A percentile compares a stretch with the other conserved stretches of the same genome.
These are phyloP conservation scores for Lepus timidus DNA, from an alignment of 2,113 vertebrate species.

Conservation along the genomic window DNA sequence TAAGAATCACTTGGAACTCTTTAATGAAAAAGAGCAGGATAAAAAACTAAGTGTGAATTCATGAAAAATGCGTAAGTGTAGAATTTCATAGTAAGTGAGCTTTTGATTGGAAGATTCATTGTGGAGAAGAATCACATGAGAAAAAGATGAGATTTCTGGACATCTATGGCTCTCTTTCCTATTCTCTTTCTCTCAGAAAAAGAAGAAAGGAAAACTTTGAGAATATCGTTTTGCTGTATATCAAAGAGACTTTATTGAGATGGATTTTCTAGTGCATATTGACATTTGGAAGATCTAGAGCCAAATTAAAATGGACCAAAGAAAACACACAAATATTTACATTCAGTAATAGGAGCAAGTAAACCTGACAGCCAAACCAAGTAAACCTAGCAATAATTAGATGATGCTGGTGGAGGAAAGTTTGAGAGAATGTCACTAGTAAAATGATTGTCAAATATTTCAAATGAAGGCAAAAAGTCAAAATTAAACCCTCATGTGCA, in stretches of 20 bases:
- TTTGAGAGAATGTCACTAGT: not conserved
- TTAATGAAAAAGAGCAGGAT: not conserved
- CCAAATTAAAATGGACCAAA: constrained; percentile 44
- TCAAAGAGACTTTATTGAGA: not conserved
- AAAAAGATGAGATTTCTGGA: constrained; percentile 39
- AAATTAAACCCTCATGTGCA: constrained; percentile 53
- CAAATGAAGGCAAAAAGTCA: constrained; percentile 35
- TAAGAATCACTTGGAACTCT: not conserved
- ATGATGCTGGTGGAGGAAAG: not conserved
- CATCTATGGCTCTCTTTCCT: not conserved
- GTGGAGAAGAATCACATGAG: not conserved
- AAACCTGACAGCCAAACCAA: not conserved
- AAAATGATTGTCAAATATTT: not conserved
- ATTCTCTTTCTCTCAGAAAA: not conserved
- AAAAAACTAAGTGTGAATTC: not conserved
- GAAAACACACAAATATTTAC: constrained; percentile 49
- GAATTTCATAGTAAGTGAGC: not conserved
- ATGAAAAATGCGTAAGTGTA: not conserved
- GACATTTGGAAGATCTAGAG: not conserved
- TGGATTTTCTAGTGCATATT: not conserved
- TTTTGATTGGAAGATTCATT: constrained; percentile 5
- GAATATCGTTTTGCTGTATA: not conserved
- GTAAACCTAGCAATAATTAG: not conserved
- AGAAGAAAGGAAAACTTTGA: not conserved
- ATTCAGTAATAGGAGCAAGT: not conserved